These are phyloP conservation scores for Eudemis profundana DNA, from an alignment of 2,888 invertebrate genomes.

Conservation along the genomic window DNA sequence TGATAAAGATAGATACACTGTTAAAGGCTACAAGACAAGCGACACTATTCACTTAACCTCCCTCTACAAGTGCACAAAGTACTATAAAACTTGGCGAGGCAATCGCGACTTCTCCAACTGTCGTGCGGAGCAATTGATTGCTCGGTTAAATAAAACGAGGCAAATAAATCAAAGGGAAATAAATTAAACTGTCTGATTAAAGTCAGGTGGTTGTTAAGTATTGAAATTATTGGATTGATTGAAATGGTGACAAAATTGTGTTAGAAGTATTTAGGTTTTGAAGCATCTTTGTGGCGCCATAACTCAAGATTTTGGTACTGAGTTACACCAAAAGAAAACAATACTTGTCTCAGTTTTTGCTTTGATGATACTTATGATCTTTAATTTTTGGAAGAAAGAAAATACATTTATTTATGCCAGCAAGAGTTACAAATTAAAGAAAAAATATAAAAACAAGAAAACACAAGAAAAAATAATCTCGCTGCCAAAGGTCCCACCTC, in stretches of 20 bases:
- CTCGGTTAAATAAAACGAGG: conserved; percentile 19
- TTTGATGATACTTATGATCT: too few species aligned
- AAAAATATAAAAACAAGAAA: too few species aligned
- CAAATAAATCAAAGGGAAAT: conserved; percentile 20
- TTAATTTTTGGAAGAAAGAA: too few species aligned
- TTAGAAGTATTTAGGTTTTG: too few species aligned
- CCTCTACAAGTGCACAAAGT: neutral
- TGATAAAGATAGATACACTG: neutral
- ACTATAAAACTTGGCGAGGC: conserved; percentile 11
- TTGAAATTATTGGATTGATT: conserved; percentile 2
- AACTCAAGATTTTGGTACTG: too few species aligned
- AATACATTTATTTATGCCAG: too few species aligned
- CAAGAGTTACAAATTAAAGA: too few species aligned
- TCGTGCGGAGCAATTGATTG: conserved; percentile 12
- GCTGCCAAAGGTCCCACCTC: too few species aligned
- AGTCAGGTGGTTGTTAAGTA: conserved; percentile 9
- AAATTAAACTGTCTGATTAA: conserved; percentile 19
- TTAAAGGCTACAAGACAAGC: neutral
- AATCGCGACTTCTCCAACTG: conserved; percentile 1
- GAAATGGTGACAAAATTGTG: neutral
- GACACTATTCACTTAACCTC: conserved; percentile 3
- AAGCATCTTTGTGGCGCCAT: too few species aligned
- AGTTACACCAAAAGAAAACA: too few species aligned
- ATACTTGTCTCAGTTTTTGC: too few species aligned
- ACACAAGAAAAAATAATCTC: too few species aligned